Percentiles rank a stretch among this genome's conserved stretches.
Evolutionary conservation across 23 tunicate genomes (phyloP).

Genomic region (Ascidia mentula): DNA sequence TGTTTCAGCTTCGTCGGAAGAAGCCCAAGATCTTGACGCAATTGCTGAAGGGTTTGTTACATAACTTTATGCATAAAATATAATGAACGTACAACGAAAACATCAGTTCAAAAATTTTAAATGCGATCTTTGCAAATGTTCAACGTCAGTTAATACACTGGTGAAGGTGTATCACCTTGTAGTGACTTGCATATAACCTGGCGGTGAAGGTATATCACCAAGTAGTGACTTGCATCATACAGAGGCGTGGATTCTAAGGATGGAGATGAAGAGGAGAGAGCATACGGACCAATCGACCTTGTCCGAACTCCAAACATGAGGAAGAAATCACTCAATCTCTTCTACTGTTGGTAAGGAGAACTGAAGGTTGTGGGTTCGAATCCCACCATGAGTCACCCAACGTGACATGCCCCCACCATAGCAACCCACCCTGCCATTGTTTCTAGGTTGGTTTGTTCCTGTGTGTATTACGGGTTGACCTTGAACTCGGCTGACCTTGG

Average conservation of each 20-base stretch:
- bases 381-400: background rate
- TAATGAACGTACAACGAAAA: too few species aligned
- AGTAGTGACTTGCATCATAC: too few species aligned
- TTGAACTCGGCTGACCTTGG: conserved; percentile 86
- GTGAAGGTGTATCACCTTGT: too few species aligned
- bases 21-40: conserved; percentile 34
- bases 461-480: conserved; percentile 94
- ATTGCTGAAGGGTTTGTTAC: conserved; percentile 28
- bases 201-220: too few species aligned
- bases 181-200: too few species aligned
- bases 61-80: too few species aligned
- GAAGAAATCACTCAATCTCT: conserved; percentile 51
- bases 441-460: conserved; percentile 71
- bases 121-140: too few species aligned
- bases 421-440: background rate
- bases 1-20: conserved; percentile 3
- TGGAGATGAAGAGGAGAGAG: background rate
- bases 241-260: background rate
- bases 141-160: too few species aligned
- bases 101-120: too few species aligned
- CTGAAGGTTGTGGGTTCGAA: background rate
- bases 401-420: background rate
- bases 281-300: conserved; percentile 42
- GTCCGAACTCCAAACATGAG: conserved; percentile 71
- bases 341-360: conserved; percentile 80